Conservation (phyloP, 2,888 invertebrate genomes). For the Acronicta psi region DNA sequence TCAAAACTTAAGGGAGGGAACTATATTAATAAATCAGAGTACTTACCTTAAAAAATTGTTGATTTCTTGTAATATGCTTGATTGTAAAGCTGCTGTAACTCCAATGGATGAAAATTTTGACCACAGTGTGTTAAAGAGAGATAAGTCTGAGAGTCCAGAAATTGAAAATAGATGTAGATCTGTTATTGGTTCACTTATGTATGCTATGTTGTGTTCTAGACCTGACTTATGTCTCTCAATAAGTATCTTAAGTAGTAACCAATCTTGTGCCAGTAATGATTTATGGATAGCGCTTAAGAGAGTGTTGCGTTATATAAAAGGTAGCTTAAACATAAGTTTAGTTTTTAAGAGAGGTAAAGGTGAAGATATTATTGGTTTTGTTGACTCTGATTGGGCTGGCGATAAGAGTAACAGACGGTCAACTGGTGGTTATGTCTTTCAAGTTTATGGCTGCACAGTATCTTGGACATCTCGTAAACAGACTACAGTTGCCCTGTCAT, state of each 20-base stretch:
- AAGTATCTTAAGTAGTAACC: too few relatives aligned
- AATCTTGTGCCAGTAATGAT: too few relatives aligned
- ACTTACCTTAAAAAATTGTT: not conserved
- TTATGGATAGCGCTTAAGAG: not conserved
- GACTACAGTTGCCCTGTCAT: not conserved
- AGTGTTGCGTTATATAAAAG: not conserved
- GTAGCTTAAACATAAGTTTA: not conserved
- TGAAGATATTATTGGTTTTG: too few relatives aligned
- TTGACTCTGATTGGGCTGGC: too few relatives aligned
- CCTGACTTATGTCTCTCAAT: not conserved
- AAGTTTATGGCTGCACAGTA: too few relatives aligned
- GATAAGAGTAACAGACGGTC: too few relatives aligned
- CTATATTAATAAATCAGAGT: not conserved
- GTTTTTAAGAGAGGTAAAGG: too few relatives aligned
- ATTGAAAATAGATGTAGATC: not conserved
- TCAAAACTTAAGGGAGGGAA: not conserved
- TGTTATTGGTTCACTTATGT: not conserved
- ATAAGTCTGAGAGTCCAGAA: not conserved
- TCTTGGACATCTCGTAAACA: not conserved
- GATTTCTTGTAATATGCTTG: not conserved
- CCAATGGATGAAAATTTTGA: not conserved
- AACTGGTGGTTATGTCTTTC: too few relatives aligned
- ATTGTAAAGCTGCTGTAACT: not conserved
- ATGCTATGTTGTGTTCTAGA: not conserved
- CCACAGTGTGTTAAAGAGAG: not conserved